Evolutionary conservation across 2,113 vertebrate genomes (phyloP).

Genomic region (Kryptolebias marmoratus): DNA sequence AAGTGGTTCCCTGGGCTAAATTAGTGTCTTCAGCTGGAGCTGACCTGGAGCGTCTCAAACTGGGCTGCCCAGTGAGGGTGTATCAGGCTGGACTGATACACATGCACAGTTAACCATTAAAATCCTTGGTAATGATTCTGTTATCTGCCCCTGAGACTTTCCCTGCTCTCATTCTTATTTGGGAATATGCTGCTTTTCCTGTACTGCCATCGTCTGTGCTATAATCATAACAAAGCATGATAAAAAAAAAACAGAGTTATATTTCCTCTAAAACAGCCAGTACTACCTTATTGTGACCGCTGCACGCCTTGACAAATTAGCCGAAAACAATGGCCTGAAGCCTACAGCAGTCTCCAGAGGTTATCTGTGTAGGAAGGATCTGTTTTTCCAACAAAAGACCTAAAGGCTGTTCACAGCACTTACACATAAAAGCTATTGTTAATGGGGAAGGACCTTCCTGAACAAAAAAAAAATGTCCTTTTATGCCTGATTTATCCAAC

Average conservation of each 20-base stretch:
- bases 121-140: conserved; percentile 12
- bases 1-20: conserved; percentile 70
- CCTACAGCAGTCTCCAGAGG: conserved; percentile 51
- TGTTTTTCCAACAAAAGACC: conserved; percentile 66
- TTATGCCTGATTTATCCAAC: conserved; percentile 14
- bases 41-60: conserved; percentile 5
- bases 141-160: conserved; percentile 14
- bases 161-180: conserved; percentile 1
- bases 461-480: conserved; percentile 35
- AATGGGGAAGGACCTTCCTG: conserved; percentile 40
- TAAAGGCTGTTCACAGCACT: conserved; percentile 67
- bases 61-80: conserved; percentile 8
- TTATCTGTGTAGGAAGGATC: conserved; percentile 46
- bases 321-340: conserved; percentile 56
- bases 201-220: conserved; percentile 32
- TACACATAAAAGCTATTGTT: conserved; percentile 65
- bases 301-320: conserved; percentile 54
- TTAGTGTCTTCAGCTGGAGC: conserved; percentile 59
- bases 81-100: conserved; percentile 33
- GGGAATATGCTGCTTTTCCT: conserved; percentile 12
- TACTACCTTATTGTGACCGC: conserved; percentile 44
- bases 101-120: conserved; percentile 38
- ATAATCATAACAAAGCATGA: conserved; percentile 50
- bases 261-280: conserved; percentile 44
- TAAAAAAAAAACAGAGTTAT: conserved; percentile 28